Base-by-base conservation (phyloP, 1,140 invertebrate species). In the Drosophila funebris region DNA sequence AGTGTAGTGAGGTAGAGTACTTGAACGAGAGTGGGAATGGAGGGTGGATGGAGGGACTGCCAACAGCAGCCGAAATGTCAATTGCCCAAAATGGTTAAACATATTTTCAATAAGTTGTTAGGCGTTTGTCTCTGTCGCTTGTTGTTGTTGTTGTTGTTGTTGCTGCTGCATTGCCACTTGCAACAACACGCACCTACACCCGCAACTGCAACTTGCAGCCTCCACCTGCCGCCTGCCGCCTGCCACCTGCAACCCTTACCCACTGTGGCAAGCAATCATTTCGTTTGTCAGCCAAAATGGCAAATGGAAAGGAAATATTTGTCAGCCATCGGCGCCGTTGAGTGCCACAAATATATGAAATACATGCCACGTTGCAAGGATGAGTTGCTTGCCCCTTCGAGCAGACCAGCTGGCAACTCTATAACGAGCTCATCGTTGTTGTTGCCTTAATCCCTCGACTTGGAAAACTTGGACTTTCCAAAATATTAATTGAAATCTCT, bases 21-120 rank as follows among this genome's bases (percentile, higher is more conserved):
- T 56, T 22, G 53, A 0, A n/a, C 6, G 44, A 20, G 14, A 8
- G n/a, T 14, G 11, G 24, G 37, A 6, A 6, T 20, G 27, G 7
- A 24, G 5, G 39, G 29, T 3, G 37, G 9, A 14, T 2, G 3
- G 18, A 13, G 31, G 18, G 14, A 14, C 29, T 20, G 31, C 8
- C 24, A 70, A 58, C 73, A 37, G 79, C 78, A 78, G 79, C 71
- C 58, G 39, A 87, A 84, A 84, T 84, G 81, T 84, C 81, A 84
- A 84, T 87, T 84, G 82, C 73, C 81, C 77, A 70, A 73, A 84
- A 87, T 74, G 81, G 77, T 73, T 87, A 87, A 87, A 81, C 81
- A 84, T 84, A 87, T 84, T 84, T 87, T 62, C 82, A 87, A 84
- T 84, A 87, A 84, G 77, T 81, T 77, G 81, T 87, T 84, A 81